A percentile compares a stretch with the other conserved stretches of the same genome.
Evolutionary conservation across 1,140 invertebrate species (phyloP).

Genomic region (Leptopilina boulardi): DNA sequence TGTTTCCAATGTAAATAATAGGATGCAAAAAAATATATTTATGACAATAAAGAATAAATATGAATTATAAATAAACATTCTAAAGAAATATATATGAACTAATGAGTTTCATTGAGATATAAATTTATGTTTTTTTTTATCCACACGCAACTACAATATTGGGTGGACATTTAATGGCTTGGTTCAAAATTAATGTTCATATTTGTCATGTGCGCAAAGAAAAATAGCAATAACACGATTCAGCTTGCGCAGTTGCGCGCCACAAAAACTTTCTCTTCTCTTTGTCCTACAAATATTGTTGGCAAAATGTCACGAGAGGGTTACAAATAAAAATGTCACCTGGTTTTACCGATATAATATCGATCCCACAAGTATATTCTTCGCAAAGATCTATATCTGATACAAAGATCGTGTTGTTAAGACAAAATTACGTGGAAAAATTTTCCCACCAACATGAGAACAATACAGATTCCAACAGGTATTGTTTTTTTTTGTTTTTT

Average conservation of each 20-base stretch:
- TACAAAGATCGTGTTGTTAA: slow-evolving; percentile 4
- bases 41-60: background rate
- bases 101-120: background rate
- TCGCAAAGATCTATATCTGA: slow-evolving; percentile 5
- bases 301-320: slow-evolving; percentile 6
- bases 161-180: slow-evolving; percentile 18
- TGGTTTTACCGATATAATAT: slow-evolving; percentile 28
- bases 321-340: slow-evolving; percentile 19
- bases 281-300: slow-evolving; percentile 23
- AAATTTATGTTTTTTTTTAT: background rate
- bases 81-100: background rate
- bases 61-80: background rate
- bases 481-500: background rate
- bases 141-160: background rate
- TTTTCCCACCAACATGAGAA: background rate
- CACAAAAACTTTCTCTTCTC: slow-evolving; percentile 30
- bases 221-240: slow-evolving; percentile 30
- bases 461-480: background rate
- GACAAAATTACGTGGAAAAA: slow-evolving; percentile 12
- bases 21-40: too few relatives aligned
- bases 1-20: too few relatives aligned
- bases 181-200: slow-evolving; percentile 23
- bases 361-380: background rate
- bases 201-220: background rate
- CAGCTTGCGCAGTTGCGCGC: slow-evolving; percentile 16